Percentiles rank a stretch among this genome's conserved stretches.
Evolutionary conservation across 2,113 vertebrate genomes (phyloP).

Genomic region (Equus przewalskii): DNA sequence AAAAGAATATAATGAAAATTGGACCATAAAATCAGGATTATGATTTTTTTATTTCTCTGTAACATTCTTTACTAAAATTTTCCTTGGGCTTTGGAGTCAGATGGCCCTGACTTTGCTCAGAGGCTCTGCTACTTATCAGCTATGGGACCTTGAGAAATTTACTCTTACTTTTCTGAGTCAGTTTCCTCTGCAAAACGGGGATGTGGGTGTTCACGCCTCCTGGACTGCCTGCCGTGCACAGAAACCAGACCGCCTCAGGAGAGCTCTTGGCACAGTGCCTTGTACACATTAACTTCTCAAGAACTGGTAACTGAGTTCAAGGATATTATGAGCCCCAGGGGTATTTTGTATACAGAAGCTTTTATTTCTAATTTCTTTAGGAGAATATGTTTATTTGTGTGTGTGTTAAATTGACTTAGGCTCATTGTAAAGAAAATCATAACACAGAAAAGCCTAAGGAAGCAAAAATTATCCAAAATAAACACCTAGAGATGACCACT

Average conservation of each 20-base stretch:
- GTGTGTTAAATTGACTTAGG: background rate
- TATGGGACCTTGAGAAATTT: background rate
- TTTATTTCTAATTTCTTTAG: background rate
- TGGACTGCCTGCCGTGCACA: rapidly evolving
- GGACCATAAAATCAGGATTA: background rate
- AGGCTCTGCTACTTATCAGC: background rate
- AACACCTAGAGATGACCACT: background rate
- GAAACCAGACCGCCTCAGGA: background rate
- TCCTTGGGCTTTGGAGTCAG: background rate
- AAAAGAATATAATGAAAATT: background rate
- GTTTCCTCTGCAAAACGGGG: background rate
- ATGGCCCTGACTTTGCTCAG: background rate
- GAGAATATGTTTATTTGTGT: background rate
- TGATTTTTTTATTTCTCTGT: background rate
- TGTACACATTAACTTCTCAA: background rate
- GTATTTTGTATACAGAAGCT: background rate
- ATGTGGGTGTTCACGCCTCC: background rate
- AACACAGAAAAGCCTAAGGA: background rate
- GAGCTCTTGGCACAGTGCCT: background rate
- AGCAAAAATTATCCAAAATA: background rate
- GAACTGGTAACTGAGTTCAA: background rate
- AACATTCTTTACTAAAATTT: background rate
- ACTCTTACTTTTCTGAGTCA: background rate
- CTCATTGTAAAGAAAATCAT: background rate
- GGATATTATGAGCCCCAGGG: background rate